Base-by-base conservation (phyloP, 2,888 invertebrate species). In the Opisthograptis luteolata region DNA sequence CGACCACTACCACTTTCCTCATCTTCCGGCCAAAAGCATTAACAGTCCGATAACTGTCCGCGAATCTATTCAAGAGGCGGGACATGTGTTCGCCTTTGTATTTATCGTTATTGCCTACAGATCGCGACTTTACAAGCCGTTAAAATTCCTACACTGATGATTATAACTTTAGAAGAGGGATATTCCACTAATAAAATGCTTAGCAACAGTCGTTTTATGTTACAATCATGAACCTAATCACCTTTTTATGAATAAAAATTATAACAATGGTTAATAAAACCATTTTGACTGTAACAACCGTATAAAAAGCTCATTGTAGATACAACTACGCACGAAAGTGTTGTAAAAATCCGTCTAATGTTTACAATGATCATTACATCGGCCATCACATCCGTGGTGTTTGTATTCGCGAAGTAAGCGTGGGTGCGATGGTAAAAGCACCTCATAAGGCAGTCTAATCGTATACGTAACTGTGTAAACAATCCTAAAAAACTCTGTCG, bases 381-480 rank as follows among this genome's bases (percentile, higher is more conserved):
- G 69, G 57, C 71, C 69, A 71, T 69, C 31, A 48, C 32, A 20
- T 17, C 45, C 69, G 65, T 45, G 57, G 64, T 77, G 82, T 82
- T 81, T 84, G 82, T 76, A 77, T 81, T 78, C 80, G 78, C 78
- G 71, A 70, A 64, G 70, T 45, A 53, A n/a, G 70, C 73, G 79
- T 77, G 77, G 81, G 81, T 62, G 78, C 67, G 64, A 69, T 70
- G 71, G 71, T 71, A 67, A 68, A 73, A 76, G 76, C 80, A 75
- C 73, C 82, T 76, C 81, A 78, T 83, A 84, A 81, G 80, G 77
- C 68, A 78, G 73, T 78, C 78, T 78, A 78, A 81, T 81, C 79
- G 76, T 75, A 70, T 66, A 70, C 72, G 69, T 64, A 70, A 73
- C 69, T 64, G 60, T 68, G 75, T 81, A 81, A 84, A 84, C 81